These are phyloP conservation scores for Cheirogaleus medius DNA, from an alignment of 2,113 vertebrate genomes.

Conservation along the genomic window DNA sequence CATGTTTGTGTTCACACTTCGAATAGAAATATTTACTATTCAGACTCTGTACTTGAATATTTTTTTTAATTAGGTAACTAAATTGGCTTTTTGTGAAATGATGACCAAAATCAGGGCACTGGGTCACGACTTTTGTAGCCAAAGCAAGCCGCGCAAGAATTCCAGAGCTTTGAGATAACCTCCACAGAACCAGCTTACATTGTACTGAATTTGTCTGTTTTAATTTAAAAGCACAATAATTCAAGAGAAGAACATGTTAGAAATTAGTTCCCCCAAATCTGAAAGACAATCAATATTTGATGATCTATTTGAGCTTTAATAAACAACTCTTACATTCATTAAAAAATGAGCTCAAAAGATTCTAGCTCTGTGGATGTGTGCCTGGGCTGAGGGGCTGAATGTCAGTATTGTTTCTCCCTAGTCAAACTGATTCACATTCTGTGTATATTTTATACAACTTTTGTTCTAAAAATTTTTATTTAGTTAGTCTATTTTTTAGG, in stretches of 20 bases:
- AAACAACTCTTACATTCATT: neutral
- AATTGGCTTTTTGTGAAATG: conserved; percentile 66
- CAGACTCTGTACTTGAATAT: conserved; percentile 12
- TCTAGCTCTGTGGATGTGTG: neutral
- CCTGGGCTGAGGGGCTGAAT: neutral
- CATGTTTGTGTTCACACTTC: conserved; percentile 77
- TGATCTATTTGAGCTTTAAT: conserved; percentile 13
- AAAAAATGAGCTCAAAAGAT: neutral
- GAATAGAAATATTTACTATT: conserved; percentile 74
- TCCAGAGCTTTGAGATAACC: neutral
- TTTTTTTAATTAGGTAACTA: conserved; percentile 51
- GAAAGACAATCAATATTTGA: conserved; percentile 29
- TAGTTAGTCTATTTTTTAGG: neutral
- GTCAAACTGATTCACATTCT: neutral
- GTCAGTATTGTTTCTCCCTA: neutral
- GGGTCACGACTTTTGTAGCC: neutral
- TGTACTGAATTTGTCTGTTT: conserved; percentile 10
- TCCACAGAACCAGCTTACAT: neutral
- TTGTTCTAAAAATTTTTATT: neutral
- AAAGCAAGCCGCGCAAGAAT: conserved; percentile 5
- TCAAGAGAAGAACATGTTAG: neutral
- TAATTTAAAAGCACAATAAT: conserved; percentile 27
- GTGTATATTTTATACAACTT: neutral
- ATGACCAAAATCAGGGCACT: conserved; percentile 52
- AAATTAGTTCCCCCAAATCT: conserved; percentile 26